Base-by-base conservation (phyloP, 1,140 invertebrate species). In the Megalopta genalis region DNA sequence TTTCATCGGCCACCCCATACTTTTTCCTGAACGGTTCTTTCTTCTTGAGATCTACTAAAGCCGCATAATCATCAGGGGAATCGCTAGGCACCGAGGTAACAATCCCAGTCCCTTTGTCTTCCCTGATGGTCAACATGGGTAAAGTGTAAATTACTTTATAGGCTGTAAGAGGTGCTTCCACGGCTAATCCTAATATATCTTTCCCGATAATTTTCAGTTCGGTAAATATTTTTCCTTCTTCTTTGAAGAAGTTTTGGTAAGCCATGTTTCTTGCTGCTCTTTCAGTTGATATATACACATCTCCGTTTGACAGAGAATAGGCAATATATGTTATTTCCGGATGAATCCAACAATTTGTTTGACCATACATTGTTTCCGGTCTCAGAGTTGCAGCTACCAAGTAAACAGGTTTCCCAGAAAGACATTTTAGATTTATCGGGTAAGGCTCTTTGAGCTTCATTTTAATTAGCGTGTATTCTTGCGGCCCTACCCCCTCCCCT, bases 311-410 rank as follows among this genome's bases (percentile, higher is more conserved):
- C 8, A 95, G 95, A 87, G 95, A 94, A 92, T 98, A 97, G 21
- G 96, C 98, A 86, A 99, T 95, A 88, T 99, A 99, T 80, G 95
- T 95, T 85, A 99, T 98, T 87, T 99, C 98, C 6, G 99, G 99
- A 89, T 96, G 96, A 1, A 99, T 90, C 98, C 99, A 99, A 91
- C 99, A 99, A 91, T 99, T 99, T 0, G 99, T 99, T 94, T 99
- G 99, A 4, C 99, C 99, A 92, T 99, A 99, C 99, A 99, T 99
- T 1, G 99, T 99, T 93, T 99, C 99, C 16, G 99, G 99, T 83
- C 99, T 94, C 9, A 99, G 93, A 23, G 99, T 99, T n/a, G 98
- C 99, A 59, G 99, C 98, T 18, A 99, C 98, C 65, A 99, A 94
- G 91, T 93, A 99, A 32, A 99, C 94, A 12, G 94, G 89, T 88